Percentiles rank a stretch among this genome's conserved stretches.
Conservation (phyloP, 2,113 vertebrate genomes). For the Arizona elegans region DNA sequence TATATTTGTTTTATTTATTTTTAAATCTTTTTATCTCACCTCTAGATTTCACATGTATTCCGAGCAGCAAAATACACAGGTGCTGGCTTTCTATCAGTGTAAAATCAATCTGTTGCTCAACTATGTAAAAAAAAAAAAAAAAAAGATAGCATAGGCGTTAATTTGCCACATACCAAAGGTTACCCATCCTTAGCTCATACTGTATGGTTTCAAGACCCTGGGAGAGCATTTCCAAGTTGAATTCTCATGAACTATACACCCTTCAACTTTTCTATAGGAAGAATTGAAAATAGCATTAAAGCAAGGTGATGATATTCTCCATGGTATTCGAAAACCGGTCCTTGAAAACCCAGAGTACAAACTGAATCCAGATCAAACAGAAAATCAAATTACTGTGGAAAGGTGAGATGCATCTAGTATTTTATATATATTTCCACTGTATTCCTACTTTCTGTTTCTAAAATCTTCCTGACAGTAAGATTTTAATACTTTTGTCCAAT, state of each 20-base stretch:
- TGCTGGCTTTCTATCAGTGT: neutral
- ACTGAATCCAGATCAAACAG: constrained; percentile 85
- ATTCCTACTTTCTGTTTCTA: neutral
- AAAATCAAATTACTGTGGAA: constrained; percentile 80
- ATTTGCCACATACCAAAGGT: neutral
- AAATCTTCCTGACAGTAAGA: neutral
- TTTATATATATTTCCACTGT: neutral
- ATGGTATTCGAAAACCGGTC: constrained; percentile 82
- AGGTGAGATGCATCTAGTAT: constrained; percentile 70
- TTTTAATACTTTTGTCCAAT: neutral
- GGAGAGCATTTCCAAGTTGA: neutral
- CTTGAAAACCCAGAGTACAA: constrained; percentile 76
- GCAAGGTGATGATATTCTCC: constrained; percentile 80
- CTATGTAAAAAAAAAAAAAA: neutral
- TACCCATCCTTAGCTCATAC: neutral
- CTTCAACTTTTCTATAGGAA: constrained; percentile 67
- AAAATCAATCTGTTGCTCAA: neutral
- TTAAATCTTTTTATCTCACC: neutral
- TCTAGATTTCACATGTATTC: neutral
- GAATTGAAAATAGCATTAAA: constrained; percentile 79
- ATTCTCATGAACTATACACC: neutral
- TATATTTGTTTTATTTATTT: neutral
- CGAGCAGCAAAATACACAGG: neutral
- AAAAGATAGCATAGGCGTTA: neutral
- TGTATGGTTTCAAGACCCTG: neutral